Evolutionary conservation across 1,140 invertebrate genomes (phyloP), one percentile per base, ranked within the genome.

Genomic region (Megalonaias nervosa): DNA sequence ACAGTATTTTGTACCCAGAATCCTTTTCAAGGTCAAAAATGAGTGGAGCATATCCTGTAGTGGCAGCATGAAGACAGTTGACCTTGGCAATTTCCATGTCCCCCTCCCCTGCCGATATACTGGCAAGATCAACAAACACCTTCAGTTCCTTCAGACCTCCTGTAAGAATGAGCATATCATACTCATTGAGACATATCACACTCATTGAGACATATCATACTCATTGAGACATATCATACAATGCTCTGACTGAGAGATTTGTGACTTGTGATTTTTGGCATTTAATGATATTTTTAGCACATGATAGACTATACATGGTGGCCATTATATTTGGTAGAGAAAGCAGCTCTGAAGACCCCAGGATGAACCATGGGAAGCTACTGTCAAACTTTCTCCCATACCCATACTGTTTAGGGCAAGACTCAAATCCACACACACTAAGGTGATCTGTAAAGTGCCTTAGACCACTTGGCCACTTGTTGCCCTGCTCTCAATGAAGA

Each of bases 121-220:
- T 85, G 15, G 88, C 88, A 59, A 90, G 71, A 61, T 89, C 88
- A 57, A 89, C 89, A 79, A 90, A 86, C 31, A 90, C 88, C 56
- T 89, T 89, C 59, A 90, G 66, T 70, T 90, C 85, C 73, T 87
- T 86, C 60, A 84, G n/a, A 56, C 81, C 82, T 71, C 68, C 79
- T 76, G 76, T 5, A 75, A 70, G 62, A 77, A 16, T 26, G 64
- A n/a, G 48, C n/a, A 69, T 17, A 66, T 16, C 14, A 58, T 26
- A 9, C 26, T 66, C 17, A 56, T 26, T 48, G 62, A 31, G n/a
- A n/a, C n/a, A 65, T 17, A 66, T 16, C 14, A 58, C n/a, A 9
- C 26, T 66, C 17, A 56, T 26, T 48, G 62, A 31, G n/a, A n/a
- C n/a, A 65, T 55, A 6, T 16, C 31, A 26, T n/a, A 1, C 31